Evolutionary conservation across 2,888 invertebrate species (phyloP).

Genomic region (Diarsia dahlii): DNA sequence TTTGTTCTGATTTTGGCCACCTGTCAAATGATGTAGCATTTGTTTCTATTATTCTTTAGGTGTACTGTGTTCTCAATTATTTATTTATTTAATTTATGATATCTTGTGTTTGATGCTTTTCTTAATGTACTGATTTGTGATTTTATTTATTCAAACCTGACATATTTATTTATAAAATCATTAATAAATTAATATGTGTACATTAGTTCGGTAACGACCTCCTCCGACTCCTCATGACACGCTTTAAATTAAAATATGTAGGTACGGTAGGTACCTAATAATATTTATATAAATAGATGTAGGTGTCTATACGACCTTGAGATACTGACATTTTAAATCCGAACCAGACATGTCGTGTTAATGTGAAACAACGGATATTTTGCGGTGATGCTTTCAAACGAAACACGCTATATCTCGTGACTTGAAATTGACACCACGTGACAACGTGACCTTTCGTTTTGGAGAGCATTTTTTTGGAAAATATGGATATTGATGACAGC

Average conservation of each 20-base stretch:
- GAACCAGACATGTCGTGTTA: conserved; percentile 19
- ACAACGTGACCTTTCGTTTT: conserved; percentile 18
- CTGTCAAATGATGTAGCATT: background rate
- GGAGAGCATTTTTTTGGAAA: background rate
- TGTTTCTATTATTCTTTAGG: too few relatives aligned
- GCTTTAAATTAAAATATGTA: background rate
- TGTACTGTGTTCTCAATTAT: too few relatives aligned
- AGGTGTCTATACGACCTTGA: conserved; percentile 13
- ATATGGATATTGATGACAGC: background rate
- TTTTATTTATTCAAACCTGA: too few relatives aligned
- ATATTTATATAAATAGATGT: background rate
- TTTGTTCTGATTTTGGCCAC: background rate
- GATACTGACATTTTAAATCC: conserved; percentile 24
- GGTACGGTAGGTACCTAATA: too few relatives aligned
- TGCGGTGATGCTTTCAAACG: conserved; percentile 9
- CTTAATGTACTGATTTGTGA: too few relatives aligned
- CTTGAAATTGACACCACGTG: conserved; percentile 25
- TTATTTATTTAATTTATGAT: too few relatives aligned
- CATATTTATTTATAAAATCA: too few relatives aligned
- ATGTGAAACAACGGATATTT: conserved; percentile 29
- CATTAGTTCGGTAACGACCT: too few relatives aligned
- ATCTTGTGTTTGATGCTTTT: too few relatives aligned
- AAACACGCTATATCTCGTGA: conserved; percentile 55
- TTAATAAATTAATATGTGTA: background rate
- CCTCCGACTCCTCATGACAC: background rate